Conservation (phyloP, 2,113 vertebrate genomes). For the Mohoua ochrocephala region DNA sequence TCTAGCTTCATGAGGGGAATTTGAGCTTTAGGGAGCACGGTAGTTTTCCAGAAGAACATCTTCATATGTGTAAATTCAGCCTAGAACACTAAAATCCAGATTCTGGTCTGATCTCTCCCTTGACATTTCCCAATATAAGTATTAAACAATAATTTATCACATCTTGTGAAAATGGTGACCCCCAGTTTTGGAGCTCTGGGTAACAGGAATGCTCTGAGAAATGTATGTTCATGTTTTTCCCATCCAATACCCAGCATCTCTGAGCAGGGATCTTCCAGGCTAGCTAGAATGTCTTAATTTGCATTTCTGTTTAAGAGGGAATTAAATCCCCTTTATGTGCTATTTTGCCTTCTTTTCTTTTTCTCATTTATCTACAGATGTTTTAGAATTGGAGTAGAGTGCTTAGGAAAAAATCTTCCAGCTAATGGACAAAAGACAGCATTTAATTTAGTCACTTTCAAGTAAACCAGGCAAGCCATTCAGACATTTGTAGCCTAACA, state of each 20-base stretch:
- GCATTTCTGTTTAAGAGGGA: neutral
- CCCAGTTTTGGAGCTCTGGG: neutral
- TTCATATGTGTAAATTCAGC: neutral
- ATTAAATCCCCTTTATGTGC: neutral
- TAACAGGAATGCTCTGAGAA: neutral
- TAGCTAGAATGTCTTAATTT: neutral
- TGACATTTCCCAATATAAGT: neutral
- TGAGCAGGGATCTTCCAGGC: neutral
- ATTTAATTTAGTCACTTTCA: slow-evolving; percentile 16
- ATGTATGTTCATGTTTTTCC: neutral
- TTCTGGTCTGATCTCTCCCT: neutral
- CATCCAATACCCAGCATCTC: neutral
- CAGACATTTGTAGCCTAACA: slow-evolving; percentile 16
- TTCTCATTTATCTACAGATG: neutral
- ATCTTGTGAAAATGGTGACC: neutral
- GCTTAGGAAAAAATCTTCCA: neutral
- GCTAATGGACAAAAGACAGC: neutral
- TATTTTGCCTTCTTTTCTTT: slow-evolving; percentile 2
- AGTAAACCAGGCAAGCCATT: neutral
- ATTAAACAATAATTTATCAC: neutral
- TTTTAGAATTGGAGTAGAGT: neutral
- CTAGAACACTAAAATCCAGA: neutral
- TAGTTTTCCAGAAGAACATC: neutral
- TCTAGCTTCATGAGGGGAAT: neutral
- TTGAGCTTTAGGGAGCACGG: neutral